Percentiles rank a stretch among this genome's conserved stretches.
These are phyloP conservation scores for Cepphus grylle DNA, from an alignment of 2,113 vertebrate genomes.

Conservation along the genomic window DNA sequence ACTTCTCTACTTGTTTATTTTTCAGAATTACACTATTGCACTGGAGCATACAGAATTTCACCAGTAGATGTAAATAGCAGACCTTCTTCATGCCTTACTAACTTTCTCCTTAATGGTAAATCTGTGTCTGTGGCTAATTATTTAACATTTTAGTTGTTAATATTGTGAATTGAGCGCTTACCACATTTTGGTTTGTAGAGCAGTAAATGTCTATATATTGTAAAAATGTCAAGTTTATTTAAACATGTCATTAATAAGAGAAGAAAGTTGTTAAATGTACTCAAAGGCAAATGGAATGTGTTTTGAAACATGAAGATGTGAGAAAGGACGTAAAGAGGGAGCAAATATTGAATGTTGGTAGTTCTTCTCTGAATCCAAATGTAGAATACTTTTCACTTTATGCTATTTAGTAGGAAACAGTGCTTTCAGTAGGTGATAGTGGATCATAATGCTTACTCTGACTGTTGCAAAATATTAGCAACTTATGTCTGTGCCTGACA, in stretches of 20 bases:
- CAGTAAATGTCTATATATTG: neutral
- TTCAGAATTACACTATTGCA: constrained; percentile 96
- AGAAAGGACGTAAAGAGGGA: neutral
- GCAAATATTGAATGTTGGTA: neutral
- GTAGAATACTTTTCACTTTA: neutral
- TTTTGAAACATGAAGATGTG: neutral
- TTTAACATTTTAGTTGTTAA: neutral
- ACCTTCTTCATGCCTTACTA: constrained; percentile 97
- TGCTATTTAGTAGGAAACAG: neutral
- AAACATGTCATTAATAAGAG: neutral
- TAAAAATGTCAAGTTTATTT: neutral
- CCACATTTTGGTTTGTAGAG: neutral
- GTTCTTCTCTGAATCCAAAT: neutral
- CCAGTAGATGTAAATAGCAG: constrained; percentile 98
- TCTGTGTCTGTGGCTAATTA: neutral
- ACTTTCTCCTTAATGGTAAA: constrained; percentile 98
- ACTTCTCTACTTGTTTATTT: neutral
- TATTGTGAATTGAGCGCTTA: neutral
- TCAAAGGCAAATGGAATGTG: neutral
- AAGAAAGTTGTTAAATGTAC: neutral
- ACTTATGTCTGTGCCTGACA: neutral
- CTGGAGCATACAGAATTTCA: constrained; percentile 95
- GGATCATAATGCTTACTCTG: neutral
- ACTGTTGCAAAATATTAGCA: neutral
- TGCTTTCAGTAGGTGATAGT: neutral